phyloP scores from a whole-genome alignment of 2,797 vertebrate genomes.

The Erpetoichthys calabaricus region DNA sequence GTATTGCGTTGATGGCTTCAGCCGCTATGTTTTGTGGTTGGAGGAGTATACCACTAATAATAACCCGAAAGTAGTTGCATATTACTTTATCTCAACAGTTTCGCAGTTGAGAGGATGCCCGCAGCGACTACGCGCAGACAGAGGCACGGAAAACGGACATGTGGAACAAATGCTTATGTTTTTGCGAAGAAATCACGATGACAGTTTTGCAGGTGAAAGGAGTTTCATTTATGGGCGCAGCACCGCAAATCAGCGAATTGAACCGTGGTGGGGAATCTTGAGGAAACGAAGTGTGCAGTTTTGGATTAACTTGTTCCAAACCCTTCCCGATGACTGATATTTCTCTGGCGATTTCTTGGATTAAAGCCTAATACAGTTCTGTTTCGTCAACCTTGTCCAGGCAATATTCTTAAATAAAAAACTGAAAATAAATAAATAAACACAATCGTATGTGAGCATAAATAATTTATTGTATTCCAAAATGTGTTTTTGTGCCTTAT shows the following conservation, averaged over 20 bases:
- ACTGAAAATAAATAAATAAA: no score
- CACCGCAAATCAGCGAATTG: constrained; percentile 13
- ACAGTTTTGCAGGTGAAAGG: constrained; percentile 6
- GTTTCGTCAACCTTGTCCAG: constrained; percentile 8
- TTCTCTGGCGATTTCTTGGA: constrained; percentile 9
- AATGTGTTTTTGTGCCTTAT: no score
- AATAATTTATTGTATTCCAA: no score
- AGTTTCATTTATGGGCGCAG: constrained; percentile 16
- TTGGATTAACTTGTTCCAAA: constrained; percentile 9
- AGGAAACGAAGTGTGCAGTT: constrained; percentile 7
- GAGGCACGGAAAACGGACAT: constrained; percentile 11
- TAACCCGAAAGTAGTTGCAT: constrained; percentile 8
- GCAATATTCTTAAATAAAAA: background rate
- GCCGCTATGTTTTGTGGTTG: constrained; percentile 6
- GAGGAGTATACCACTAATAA: constrained; percentile 8
- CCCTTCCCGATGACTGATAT: constrained; percentile 3
- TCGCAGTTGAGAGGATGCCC: constrained; percentile 5
- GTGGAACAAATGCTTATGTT: constrained; percentile 11
- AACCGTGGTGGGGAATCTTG: constrained; percentile 9
- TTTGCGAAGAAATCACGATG: constrained; percentile 12
- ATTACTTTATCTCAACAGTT: constrained; percentile 4
- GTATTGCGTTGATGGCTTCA: constrained; percentile 6
- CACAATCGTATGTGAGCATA: no score
- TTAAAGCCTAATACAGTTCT: constrained; percentile 10
- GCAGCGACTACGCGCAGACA: constrained; percentile 7